Conservation (phyloP, 1,140 invertebrate genomes). For the Drosophila ogumai region DNA sequence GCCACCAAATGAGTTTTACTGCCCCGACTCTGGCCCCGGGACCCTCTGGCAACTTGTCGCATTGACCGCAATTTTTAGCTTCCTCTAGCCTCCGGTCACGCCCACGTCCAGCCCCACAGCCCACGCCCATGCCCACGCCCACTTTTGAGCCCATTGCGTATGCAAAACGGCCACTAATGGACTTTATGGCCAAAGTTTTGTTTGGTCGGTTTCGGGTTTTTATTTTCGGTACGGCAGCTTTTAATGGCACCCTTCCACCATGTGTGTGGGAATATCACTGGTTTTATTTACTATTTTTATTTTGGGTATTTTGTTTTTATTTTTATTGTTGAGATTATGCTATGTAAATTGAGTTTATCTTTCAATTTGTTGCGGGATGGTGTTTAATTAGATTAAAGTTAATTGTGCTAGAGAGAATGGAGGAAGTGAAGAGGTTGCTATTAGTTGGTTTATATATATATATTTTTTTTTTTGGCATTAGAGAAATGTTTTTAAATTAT, state of each 20-base stretch:
- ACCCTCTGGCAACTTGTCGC: slow-evolving; percentile 39
- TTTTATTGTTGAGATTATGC: slow-evolving; percentile 38
- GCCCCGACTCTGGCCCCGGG: background rate
- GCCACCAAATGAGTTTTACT: slow-evolving; percentile 40
- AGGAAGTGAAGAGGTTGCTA: slow-evolving; percentile 6
- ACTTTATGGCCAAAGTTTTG: slow-evolving; percentile 55
- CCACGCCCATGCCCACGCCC: background rate
- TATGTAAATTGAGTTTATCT: slow-evolving; percentile 47
- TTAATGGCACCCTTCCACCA: slow-evolving; percentile 27
- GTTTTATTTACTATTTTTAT: slow-evolving; percentile 3
- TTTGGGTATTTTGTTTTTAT: slow-evolving; percentile 34
- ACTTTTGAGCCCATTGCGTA: slow-evolving; percentile 39
- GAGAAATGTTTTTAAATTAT: background rate
- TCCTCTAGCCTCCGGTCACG: slow-evolving; percentile 20
- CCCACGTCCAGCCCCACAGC: background rate
- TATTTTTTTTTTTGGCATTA: background rate
- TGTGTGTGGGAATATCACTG: slow-evolving; percentile 18
- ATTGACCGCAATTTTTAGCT: slow-evolving; percentile 63
- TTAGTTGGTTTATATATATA: slow-evolving; percentile 12
- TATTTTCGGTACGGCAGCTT: slow-evolving; percentile 32
- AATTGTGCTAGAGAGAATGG: slow-evolving; percentile 12
- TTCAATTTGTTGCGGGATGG: slow-evolving; percentile 35
- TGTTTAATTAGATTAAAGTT: slow-evolving; percentile 28
- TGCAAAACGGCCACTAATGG: slow-evolving; percentile 76
- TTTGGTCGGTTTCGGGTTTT: slow-evolving; percentile 42